These are phyloP conservation scores for Lithobates pipiens DNA, from an alignment of 2,797 vertebrate genomes.

Conservation along the genomic window DNA sequence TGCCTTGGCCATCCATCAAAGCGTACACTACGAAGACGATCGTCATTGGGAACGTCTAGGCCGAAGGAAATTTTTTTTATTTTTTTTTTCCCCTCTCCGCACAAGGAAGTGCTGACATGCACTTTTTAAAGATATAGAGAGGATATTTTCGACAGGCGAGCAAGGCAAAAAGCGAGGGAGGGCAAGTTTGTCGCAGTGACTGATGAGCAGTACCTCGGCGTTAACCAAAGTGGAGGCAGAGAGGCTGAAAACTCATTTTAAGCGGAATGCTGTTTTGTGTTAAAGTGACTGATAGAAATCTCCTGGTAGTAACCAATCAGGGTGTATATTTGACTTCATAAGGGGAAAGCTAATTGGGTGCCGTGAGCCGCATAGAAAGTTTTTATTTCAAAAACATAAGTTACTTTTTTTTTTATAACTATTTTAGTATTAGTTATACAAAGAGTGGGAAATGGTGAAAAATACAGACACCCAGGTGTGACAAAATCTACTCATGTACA, in stretches of 20 bases:
- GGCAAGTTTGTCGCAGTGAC: constrained; percentile 4
- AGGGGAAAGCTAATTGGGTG: too few relatives aligned
- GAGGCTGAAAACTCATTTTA: neutral
- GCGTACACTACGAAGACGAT: neutral
- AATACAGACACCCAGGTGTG: too few relatives aligned
- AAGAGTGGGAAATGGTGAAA: too few relatives aligned
- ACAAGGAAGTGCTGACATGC: constrained; percentile 69
- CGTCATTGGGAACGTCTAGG: constrained; percentile 65
- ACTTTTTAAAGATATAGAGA: constrained; percentile 64
- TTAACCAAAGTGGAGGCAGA: neutral
- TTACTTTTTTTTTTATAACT: too few relatives aligned
- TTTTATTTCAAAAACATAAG: too few relatives aligned
- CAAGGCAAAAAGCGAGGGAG: constrained; percentile 2
- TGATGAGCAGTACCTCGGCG: neutral
- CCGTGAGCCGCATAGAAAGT: too few relatives aligned
- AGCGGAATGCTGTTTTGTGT: neutral
- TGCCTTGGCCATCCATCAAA: constrained; percentile 44
- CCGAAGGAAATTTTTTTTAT: constrained; percentile 22
- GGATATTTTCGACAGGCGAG: constrained; percentile 15
- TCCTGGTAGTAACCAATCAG: too few relatives aligned
- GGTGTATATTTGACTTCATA: too few relatives aligned
- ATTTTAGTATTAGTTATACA: too few relatives aligned
- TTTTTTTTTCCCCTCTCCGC: constrained; percentile 56
- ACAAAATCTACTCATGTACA: too few relatives aligned
- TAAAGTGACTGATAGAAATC: too few relatives aligned